Evolutionary conservation across 37 sponge, comb jelly and placozoan species (phyloP).

Genomic region (Eunapius fragilis): DNA sequence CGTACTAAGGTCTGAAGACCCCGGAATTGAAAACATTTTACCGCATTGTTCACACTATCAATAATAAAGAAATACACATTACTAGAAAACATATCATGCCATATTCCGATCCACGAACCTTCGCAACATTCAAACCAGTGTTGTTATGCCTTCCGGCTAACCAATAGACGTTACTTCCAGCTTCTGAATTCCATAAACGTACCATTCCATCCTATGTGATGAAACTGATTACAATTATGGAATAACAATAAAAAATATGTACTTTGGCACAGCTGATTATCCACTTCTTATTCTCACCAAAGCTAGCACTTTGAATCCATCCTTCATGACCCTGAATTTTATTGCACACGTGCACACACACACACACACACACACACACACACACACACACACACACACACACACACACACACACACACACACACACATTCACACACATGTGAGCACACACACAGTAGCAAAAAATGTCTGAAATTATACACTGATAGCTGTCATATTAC

Average conservation of each 20-base stretch:
- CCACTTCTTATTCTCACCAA: conserved; percentile 42
- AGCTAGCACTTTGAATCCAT: conserved; percentile 63
- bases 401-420: conserved; percentile 6
- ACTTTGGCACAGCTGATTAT: conserved; percentile 62
- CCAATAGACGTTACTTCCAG: background rate
- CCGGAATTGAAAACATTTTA: conserved; percentile 18
- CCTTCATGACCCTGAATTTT: conserved; percentile 60
- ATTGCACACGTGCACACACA: background rate
- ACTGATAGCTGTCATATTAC: too few relatives aligned
- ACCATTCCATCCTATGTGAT: conserved; percentile 43
- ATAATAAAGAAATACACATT: background rate
- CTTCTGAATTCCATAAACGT: conserved; percentile 64
- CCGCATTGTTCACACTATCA: conserved; percentile 66
- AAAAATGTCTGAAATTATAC: too few relatives aligned
- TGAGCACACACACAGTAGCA: background rate
- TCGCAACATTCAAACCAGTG: conserved; percentile 10
- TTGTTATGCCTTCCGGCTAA: background rate
- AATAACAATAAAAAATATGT: too few relatives aligned
- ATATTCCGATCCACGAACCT: background rate
- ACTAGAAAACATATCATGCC: background rate
- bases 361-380: conserved; percentile 21
- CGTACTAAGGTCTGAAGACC: background rate
- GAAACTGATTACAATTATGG: too few relatives aligned
- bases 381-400: conserved; percentile 21
- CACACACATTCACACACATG: conserved; percentile 8